Evolutionary conservation across 2,113 vertebrate species (phyloP).

Genomic region (Lanius ludovicianus): DNA sequence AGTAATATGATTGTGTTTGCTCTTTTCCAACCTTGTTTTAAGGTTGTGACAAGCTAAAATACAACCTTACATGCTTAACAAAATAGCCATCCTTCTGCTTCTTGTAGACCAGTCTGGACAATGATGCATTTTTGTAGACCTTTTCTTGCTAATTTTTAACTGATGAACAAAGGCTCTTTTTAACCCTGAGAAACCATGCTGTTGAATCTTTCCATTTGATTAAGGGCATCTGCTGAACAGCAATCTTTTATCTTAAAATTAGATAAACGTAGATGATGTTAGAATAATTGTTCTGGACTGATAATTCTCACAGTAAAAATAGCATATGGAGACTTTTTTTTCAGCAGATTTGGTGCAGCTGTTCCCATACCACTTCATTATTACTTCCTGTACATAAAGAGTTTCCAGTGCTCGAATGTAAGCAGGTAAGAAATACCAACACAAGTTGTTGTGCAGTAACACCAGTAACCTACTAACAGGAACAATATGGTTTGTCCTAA

Average conservation of each 20-base stretch:
- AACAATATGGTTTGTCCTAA: background rate
- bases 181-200: background rate
- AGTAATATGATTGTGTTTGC: background rate
- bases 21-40: background rate
- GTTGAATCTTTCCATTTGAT: background rate
- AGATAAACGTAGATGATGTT: background rate
- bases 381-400: background rate
- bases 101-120: background rate
- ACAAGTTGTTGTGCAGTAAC: background rate
- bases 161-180: background rate
- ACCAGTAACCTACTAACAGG: background rate
- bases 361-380: background rate
- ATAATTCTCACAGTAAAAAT: constrained; percentile 6
- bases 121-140: background rate
- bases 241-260: background rate
- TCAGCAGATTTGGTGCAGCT: background rate
- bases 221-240: background rate
- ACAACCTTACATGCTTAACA: background rate
- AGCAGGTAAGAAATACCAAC: background rate
- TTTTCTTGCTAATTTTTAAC: background rate
- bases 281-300: constrained; percentile 28
- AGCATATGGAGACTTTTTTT: constrained; percentile 21
- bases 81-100: background rate
- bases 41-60: background rate
- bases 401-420: background rate